Evolutionary conservation across 30 jellyfish, hydroid and myxozoan species (phyloP).

Genomic region (Rhopilema esculentum): DNA sequence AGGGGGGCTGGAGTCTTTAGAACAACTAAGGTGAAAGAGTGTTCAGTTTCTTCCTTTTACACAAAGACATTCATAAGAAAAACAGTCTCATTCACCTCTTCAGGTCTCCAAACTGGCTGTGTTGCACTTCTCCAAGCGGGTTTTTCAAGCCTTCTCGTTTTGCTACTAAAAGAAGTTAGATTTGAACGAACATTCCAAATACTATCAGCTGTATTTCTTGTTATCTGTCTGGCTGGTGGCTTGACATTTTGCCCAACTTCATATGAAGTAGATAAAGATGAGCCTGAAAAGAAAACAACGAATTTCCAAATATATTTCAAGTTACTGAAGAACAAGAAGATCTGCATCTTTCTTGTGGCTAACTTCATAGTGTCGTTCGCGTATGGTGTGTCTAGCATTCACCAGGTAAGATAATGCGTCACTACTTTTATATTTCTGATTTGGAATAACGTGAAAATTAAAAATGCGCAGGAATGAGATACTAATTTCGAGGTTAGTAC

Average conservation of each 20-base stretch:
- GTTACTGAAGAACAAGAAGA: slow-evolving; percentile 2
- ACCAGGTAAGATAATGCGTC: slow-evolving; percentile 64
- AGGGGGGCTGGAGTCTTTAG: too few species aligned
- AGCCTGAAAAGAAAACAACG: neutral
- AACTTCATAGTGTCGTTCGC: slow-evolving; percentile 7
- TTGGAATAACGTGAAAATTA: neutral
- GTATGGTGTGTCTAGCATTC: slow-evolving; percentile 43
- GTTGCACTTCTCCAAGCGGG: slow-evolving; percentile 24
- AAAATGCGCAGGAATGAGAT: neutral
- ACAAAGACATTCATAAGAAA: too few species aligned
- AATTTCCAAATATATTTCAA: neutral
- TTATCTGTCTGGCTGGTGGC: slow-evolving; percentile 29
- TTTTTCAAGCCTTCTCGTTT: slow-evolving; percentile 5
- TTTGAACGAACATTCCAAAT: slow-evolving; percentile 34
- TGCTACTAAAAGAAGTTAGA: slow-evolving; percentile 14
- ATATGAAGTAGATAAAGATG: neutral
- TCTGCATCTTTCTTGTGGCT: slow-evolving; percentile 13
- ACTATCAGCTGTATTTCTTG: slow-evolving; percentile 17
- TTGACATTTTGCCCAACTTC: slow-evolving; percentile 29
- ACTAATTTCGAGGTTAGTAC: too few species aligned
- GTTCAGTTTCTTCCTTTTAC: too few species aligned
- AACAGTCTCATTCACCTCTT: neutral
- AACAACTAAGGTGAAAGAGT: too few species aligned
- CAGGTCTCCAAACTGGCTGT: slow-evolving; percentile 41
- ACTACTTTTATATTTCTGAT: too few species aligned